Evolutionary conservation across 2,113 vertebrate species (phyloP).

Genomic region (Lota lota): DNA sequence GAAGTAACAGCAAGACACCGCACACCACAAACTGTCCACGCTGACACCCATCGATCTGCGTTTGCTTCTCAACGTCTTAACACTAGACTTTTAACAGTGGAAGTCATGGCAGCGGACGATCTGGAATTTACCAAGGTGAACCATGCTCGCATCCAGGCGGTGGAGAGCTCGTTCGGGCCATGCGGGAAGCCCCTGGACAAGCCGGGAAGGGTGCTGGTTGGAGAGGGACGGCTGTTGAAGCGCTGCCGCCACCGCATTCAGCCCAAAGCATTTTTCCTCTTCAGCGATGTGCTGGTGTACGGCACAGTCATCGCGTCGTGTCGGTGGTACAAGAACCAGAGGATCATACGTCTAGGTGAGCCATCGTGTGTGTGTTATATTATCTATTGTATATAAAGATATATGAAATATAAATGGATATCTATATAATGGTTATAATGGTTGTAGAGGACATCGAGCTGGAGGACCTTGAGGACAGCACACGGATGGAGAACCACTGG

Average conservation of each 20-base stretch:
- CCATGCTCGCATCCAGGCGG: conserved; percentile 77
- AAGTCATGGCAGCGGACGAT: conserved; percentile 57
- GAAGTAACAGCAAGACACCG: too few species aligned
- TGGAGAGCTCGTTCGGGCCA: conserved; percentile 81
- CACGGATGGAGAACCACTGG: conserved; percentile 85
- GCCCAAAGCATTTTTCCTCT: conserved; percentile 87
- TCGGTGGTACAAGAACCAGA: conserved; percentile 80
- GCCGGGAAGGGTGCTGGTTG: conserved; percentile 81
- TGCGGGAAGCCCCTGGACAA: conserved; percentile 68
- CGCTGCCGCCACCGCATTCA: conserved; percentile 82
- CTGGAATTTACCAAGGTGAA: conserved; percentile 75
- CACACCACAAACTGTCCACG: too few species aligned
- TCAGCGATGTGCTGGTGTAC: conserved; percentile 88
- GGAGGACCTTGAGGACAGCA: conserved; percentile 78
- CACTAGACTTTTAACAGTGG: not conserved
- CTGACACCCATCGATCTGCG: too few species aligned
- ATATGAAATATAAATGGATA: not conserved
- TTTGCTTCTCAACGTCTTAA: not conserved
- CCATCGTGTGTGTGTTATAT: too few species aligned
- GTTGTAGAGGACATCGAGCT: conserved; percentile 78
- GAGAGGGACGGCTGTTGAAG: conserved; percentile 86
- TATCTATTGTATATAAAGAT: not conserved
- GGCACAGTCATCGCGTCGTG: conserved; percentile 81
- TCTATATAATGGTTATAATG: not conserved
- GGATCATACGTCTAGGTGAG: conserved; percentile 79